A percentile compares a stretch with the other conserved stretches of the same genome.
phyloP scores from a whole-genome alignment of 1,140 invertebrate species.

The Zaprionus davidi region DNA sequence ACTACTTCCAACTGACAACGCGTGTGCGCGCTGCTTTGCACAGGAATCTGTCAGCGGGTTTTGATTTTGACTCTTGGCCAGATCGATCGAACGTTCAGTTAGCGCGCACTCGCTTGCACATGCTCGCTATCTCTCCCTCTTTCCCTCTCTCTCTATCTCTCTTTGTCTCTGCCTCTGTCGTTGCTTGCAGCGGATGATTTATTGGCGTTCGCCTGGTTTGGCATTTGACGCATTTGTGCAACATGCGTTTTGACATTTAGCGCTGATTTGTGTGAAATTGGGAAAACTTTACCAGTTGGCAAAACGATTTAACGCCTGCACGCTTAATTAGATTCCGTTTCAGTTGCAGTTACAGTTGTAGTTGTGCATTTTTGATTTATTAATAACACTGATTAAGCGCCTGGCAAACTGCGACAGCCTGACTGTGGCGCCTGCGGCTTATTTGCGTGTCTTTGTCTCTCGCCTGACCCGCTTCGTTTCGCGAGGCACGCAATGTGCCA shows the following conservation, averaged over 20 bases:
- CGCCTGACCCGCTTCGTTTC: background rate
- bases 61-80: constrained; percentile 36
- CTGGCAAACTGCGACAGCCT: constrained; percentile 5
- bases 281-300: constrained; percentile 22
- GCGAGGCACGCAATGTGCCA: constrained; percentile 56
- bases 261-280: constrained; percentile 82
- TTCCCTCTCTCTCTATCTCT: constrained; percentile 10
- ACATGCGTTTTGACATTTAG: constrained; percentile 82
- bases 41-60: constrained; percentile 45
- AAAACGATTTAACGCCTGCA: constrained; percentile 1
- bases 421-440: constrained; percentile 58
- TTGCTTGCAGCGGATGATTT: constrained; percentile 62
- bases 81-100: constrained; percentile 27
- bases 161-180: background rate
- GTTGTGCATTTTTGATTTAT: constrained; percentile 68
- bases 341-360: constrained; percentile 44
- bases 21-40: constrained; percentile 30
- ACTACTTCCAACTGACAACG: background rate
- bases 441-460: constrained; percentile 61
- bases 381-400: constrained; percentile 63
- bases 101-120: background rate
- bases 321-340: constrained; percentile 41
- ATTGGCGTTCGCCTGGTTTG: constrained; percentile 70
- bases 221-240: constrained; percentile 82
- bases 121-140: background rate